Base-by-base conservation (phyloP, 2,113 vertebrate genomes). In the Barnardius zonarius region DNA sequence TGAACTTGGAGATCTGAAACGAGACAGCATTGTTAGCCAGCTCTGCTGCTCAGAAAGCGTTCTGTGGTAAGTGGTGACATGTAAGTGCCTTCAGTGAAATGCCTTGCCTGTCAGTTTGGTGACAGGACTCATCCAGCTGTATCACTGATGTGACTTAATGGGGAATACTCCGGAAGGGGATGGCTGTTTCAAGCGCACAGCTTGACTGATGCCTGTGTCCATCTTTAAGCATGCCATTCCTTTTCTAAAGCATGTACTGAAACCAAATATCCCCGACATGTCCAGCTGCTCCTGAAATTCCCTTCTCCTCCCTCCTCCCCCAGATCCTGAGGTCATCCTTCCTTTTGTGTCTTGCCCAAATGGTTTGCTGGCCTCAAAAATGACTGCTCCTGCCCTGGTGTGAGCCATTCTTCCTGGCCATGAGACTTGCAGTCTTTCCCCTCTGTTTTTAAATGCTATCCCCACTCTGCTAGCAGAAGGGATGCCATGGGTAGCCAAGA, bases 171-270 rank as follows among this genome's bases (percentile, higher is more conserved):
- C 7, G 43, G 76, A 52, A 88, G 24, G 17, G 33, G 41, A 55
- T 61, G 48, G 33, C 77, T 87, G 51, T 64, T 54, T 72, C 41
- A 62, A 75, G 84, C 90, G 15, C 75, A 83, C 85, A 77, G 76
- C 59, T 86, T 88, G 51, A 78, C 51, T 77, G 81, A 63, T 0
- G 25, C 61, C 64, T 75, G 64, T 63, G 64, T 61, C 68, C 72
- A 62, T 77, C 59, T 78, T 91, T 49, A 74, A 78, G 30, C 84
- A 75, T 91, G 66, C 73, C 87, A 51, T 94, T 96, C 69, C 66
- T 92, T 78, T 91, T 93, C 91, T 95, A 68, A 90, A 95, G 28
- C 17, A 39, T 59, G 46, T 62, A 59, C 52, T 78, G 93, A 90
- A 94, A 79, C 70, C 39, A 46, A 51, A 57, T 92, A 87, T 28